Evolutionary conservation across 2,888 invertebrate genomes (phyloP), one percentile per base, ranked within the genome.

Genomic region (Calliopum simillimum): DNA sequence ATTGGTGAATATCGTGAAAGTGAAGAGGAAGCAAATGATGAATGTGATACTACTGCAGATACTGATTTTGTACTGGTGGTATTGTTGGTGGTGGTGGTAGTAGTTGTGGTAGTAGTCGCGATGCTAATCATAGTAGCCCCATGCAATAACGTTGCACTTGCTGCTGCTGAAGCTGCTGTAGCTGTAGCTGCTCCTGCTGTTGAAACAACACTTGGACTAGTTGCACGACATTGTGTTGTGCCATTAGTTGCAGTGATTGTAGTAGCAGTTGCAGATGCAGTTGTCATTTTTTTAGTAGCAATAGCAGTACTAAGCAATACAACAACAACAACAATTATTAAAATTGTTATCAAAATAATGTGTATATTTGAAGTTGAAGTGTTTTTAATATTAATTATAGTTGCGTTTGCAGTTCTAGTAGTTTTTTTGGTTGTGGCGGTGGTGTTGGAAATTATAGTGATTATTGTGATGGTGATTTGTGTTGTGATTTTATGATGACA

Each of bases 331-430:
- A 67, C 67, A 67, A 67, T 58, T 67, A 67, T 41, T 23, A 67
- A 67, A 33, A 41, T 59, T 58, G 58, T 21, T 59, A 33, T 46
- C 33, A 59, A 59, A 67, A 58, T 19, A 49, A n/a, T 23, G 8
- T 66, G 11, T 47, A 14, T 55, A 19, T 53, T 12, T 14, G 68
- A 70, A 13, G 63, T 66, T 3, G 69, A 49, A 25, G 51, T 75
- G 41, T 59, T 73, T 51, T 47, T 72, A n/a, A n/a, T n/a, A n/a
- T n/a, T n/a, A 49, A 33, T 73, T 67, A 44, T 73, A 43, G 70
- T 70, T 73, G 71, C 75, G 73, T 73, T 74, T 72, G 70, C 67
- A 68, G 65, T 74, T 68, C 71, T 74, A 67, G 72, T 76, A 68
- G 70, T 74, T 44, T n/a, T n/a, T n/a, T 69, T 73, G 65, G 71